Base-by-base conservation (phyloP, 2,113 vertebrate species). In the Phyllostomus discolor region DNA sequence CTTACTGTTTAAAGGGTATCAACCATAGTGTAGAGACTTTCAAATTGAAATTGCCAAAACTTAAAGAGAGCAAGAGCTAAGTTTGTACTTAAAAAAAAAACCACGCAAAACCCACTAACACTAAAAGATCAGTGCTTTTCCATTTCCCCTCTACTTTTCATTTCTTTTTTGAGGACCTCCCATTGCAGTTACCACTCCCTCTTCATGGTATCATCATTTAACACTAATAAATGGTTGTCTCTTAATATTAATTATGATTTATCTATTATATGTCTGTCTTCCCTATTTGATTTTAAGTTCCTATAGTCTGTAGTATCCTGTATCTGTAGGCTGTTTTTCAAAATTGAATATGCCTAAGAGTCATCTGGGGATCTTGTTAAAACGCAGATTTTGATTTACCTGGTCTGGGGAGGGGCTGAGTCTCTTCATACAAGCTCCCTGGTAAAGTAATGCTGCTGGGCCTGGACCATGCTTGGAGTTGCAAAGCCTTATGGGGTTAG, bases 351-450 rank as follows among this genome's bases (percentile, higher is more conserved):
- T 86, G 70, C 62, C 3, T 66, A 67, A 85, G 69, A 83, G 91
- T 93, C 87, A 93, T 72, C 48, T 89, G 84, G 69, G 66, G 52
- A 82, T 76, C 90, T 90, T 31, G 62, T 95, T 95, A 94, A 96
- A 94, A 79, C 48, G 86, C 67, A 95, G 93, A 96, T 83, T 79
- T 41, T 80, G 83, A 87, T 50, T 93, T 43, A 66, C 28, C 17
- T 79, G 28, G 7, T 43, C 15, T 94, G 87, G 66, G 57, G 43
- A 62, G 50, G 35, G 33, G 28, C 72, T 67, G 83, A 75, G 31
- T 88, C 78, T 50, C 38, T 7, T 50, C 48, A 75, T 79, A 94
- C 4, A 35, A 59, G 26, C 48, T 67, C 81, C 50, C 90, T 28
- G 52, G 75, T 75, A 67, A 70, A 86, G 62, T 48, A 0, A 6